These are phyloP conservation scores for Drosophila tani DNA, from an alignment of 1,140 invertebrate species.

Conservation along the genomic window DNA sequence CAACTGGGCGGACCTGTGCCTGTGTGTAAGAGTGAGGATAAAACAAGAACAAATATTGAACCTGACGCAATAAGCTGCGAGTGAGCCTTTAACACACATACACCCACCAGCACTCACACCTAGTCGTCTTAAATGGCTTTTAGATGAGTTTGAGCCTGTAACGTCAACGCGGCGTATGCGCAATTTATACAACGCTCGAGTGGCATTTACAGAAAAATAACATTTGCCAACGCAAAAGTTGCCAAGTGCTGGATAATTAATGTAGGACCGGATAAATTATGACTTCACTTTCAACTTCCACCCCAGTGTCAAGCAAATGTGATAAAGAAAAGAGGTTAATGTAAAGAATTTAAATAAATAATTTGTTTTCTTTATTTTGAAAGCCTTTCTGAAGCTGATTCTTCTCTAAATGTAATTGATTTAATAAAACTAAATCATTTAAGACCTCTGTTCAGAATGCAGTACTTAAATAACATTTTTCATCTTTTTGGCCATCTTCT, in stretches of 20 bases:
- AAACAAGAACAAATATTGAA: constrained; percentile 76
- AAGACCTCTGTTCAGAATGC: neutral
- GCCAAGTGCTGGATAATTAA: constrained; percentile 55
- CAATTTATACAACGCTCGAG: constrained; percentile 65
- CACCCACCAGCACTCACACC: constrained; percentile 38
- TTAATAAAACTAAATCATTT: neutral
- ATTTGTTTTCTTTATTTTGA: neutral
- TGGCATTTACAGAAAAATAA: constrained; percentile 44
- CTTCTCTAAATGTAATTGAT: neutral
- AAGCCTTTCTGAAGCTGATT: neutral
- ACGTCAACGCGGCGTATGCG: constrained; percentile 57
- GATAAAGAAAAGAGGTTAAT: neutral
- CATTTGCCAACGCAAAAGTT: constrained; percentile 33
- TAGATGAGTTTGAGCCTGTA: constrained; percentile 38
- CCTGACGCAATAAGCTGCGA: constrained; percentile 69
- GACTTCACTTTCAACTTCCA: neutral
- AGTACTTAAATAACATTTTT: neutral
- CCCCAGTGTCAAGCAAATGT: neutral
- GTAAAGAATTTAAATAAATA: neutral
- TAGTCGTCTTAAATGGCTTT: constrained; percentile 71
- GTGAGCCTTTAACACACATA: constrained; percentile 14
- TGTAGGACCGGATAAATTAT: constrained; percentile 15
- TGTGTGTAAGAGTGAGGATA: constrained; percentile 25
- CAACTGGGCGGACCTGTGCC: constrained; percentile 30
- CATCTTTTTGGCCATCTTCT: neutral